Conservation (phyloP, 2,113 vertebrate genomes). For the Callipepla californica region DNA sequence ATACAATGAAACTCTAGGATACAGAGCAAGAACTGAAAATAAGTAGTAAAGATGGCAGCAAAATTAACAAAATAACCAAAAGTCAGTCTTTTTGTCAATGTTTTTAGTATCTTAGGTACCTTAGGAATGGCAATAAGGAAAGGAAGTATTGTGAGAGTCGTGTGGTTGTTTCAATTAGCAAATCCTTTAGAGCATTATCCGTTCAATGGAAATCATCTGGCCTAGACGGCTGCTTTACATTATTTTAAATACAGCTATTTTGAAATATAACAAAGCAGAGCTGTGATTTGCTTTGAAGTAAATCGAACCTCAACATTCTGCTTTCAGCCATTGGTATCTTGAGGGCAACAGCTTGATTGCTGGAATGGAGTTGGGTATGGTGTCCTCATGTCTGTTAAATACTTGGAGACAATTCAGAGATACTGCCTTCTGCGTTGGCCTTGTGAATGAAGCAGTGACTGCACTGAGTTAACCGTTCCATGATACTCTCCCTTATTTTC, state of each 20-base stretch:
- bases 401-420: neutral
- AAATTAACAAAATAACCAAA: neutral
- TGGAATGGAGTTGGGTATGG: neutral
- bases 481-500: neutral
- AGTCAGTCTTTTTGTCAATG: neutral
- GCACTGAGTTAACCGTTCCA: neutral
- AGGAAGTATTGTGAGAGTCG: neutral
- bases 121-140: neutral
- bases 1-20: neutral
- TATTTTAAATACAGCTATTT: conserved; percentile 24
- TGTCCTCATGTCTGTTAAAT: conserved; percentile 28
- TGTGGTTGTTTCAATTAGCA: conserved; percentile 20
- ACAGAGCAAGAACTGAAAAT: neutral
- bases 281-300: conserved; percentile 16
- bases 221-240: neutral
- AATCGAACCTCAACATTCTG: conserved; percentile 48
- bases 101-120: neutral
- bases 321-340: conserved; percentile 22
- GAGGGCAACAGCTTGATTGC: conserved; percentile 6
- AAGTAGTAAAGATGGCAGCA: neutral
- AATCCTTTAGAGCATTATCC: neutral
- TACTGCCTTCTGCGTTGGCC: neutral
- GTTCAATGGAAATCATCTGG: conserved; percentile 39
- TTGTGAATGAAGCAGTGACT: neutral
- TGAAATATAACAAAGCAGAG: conserved; percentile 6